Evolutionary conservation across 2,888 invertebrate genomes (phyloP), one percentile per base, ranked within the genome.

Genomic region (Ypsolopha scabrella): DNA sequence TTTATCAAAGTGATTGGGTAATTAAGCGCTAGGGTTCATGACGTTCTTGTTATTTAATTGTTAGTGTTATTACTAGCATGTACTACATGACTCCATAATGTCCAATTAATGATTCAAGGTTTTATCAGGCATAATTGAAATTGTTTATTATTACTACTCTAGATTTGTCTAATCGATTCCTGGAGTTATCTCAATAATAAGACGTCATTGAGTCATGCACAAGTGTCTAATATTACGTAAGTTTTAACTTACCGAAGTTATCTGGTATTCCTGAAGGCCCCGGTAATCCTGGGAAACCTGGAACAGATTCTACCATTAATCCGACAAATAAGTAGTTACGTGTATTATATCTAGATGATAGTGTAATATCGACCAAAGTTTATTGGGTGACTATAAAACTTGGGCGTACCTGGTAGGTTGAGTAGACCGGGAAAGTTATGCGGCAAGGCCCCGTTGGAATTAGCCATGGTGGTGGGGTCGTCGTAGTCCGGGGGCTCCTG

Each of bases 241-340:
- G 51, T 45, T 51, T 56, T 60, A 91, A 24, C 92, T 92, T 83
- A 93, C 93, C 93, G 86, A 94, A 94, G 80, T 92, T 94, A 80
- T 93, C 92, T 79, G 93, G 93, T 77, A 95, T 92, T 67, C 94
- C 94, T 58, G 95, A 95, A 39, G 95, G 95, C 66, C 95, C 95
- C 56, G 95, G 94, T 72, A 95, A 88, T 55, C 85, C 85, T 51
- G 81, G 75, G 62, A 95, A 88, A 67, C 94, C 95, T 87, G 91
- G 76, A 75, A 91, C 24, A 24, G 24, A 24, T 24, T 4, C 24
- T 24, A 4, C 24, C 24, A 24, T 34, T n/a, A 41, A 41, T 36
- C 13, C 6, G 13, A 43, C 10, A 33, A 34, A 8, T 14, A 46
- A 14, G 6, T 3, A 39, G 39, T 9, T 39, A 35, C 2, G 9